Base-by-base conservation (phyloP, 53 echinoderm and acorn worm genomes). In the Mesocentrotus franciscanus region DNA sequence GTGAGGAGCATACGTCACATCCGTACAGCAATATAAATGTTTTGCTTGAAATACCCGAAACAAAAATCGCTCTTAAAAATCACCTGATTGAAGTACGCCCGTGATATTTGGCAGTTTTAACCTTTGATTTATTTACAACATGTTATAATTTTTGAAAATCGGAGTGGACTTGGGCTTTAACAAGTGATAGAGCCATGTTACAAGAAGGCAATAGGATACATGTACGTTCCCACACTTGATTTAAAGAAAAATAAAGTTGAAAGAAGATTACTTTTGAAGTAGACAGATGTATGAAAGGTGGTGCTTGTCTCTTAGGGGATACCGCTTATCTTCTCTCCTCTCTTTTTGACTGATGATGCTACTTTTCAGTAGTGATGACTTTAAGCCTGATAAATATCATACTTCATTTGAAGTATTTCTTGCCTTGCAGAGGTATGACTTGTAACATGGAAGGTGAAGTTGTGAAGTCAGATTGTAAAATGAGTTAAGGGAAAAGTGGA, bases 321-420 rank as follows among this genome's bases (percentile, higher is more conserved):
- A 8, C 36, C 7, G 17, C 59, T 60, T 32, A 15, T 90, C 90
- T 58, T 1, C 49, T n/a, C 59, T 58, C 26, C 12, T 59, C 90
- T 30, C 15, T 26, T 32, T 33, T 11, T 90, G 90, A 60, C 90
- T 90, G 90, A 90, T 90, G 90, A 58, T 90, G 90, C 33, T 90
- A 16, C 60, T 90, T 60, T 90, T 60, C 60, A 27, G 90, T 7
- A 90, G 90, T 60, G 90, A 90, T 90, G 61, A 56, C 90, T 90
- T 30, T 90, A 60, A 60, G 27, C n/a, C 15, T 39, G 36, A 81
- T 18, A 42, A 20, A 42, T 36, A 81, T 81, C 49, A 81, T 11
- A 36, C 17, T 81, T 4, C 1, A 17, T 81, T 42, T 18, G 33
- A 8, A 42, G 22, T 81, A 20, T 81, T 42, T 42, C 14, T 16